Conservation (phyloP, 2,888 invertebrate genomes). For the Ophioninae sp. region DNA sequence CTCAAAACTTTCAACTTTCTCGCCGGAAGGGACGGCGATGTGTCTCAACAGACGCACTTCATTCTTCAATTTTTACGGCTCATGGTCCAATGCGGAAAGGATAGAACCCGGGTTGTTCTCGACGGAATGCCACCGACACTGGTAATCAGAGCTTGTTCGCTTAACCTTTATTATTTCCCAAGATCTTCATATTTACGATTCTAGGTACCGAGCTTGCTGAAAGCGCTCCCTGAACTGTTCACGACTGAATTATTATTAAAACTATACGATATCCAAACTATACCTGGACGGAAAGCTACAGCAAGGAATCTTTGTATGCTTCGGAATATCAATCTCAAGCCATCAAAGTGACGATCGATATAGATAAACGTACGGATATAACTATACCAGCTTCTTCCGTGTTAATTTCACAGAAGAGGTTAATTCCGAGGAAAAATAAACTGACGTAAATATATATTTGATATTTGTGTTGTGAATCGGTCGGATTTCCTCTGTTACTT, state of each 20-base stretch:
- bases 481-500: too few relatives aligned
- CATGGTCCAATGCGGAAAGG: constrained; percentile 89
- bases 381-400: neutral
- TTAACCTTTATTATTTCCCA: constrained; percentile 3
- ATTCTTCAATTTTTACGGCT: constrained; percentile 89
- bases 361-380: neutral
- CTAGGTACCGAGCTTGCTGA: constrained; percentile 89
- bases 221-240: constrained; percentile 90
- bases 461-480: neutral
- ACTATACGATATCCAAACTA: constrained; percentile 89
- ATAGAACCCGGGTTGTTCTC: constrained; percentile 87
- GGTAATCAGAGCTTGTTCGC: constrained; percentile 73
- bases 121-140: constrained; percentile 89
- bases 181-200: constrained; percentile 40
- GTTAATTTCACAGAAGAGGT: neutral
- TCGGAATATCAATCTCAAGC: constrained; percentile 89
- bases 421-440: neutral
- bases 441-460: neutral
- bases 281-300: constrained; percentile 90
- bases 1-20: constrained; percentile 88
- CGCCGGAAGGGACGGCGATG: constrained; percentile 87
- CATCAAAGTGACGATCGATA: constrained; percentile 76
- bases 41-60: constrained; percentile 92
- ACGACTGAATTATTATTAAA: constrained; percentile 88
- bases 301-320: constrained; percentile 93